Conservation (phyloP, 1,140 invertebrate species). For the Leptopilina clavipes region DNA sequence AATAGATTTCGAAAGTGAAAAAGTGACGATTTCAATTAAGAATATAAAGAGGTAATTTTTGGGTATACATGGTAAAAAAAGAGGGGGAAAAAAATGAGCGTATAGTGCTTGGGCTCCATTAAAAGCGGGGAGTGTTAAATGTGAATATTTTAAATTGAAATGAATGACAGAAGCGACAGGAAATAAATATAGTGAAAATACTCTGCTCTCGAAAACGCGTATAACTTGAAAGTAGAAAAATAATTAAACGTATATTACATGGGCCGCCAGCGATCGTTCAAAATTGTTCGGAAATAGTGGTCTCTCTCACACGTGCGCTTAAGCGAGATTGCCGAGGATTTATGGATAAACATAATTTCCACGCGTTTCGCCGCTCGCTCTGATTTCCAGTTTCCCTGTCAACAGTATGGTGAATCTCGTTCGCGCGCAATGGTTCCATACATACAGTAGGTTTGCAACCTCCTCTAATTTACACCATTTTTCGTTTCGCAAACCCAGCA, state of each 20-base stretch:
- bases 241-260: slow-evolving; percentile 32
- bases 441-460: neutral
- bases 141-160: slow-evolving; percentile 5
- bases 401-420: slow-evolving; percentile 20
- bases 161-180: slow-evolving; percentile 27
- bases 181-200: slow-evolving; percentile 33
- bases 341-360: slow-evolving; percentile 30
- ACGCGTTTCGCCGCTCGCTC: slow-evolving; percentile 28
- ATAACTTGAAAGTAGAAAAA: slow-evolving; percentile 6
- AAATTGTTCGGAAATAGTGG: slow-evolving; percentile 12
- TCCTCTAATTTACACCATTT: slow-evolving; percentile 29
- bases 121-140: slow-evolving; percentile 11
- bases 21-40: neutral
- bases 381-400: slow-evolving; percentile 27
- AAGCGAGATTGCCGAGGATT: slow-evolving; percentile 23
- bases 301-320: slow-evolving; percentile 25
- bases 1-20: neutral
- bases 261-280: slow-evolving; percentile 14
- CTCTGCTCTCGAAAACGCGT: neutral
- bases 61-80: neutral
- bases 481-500: neutral
- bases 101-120: neutral
- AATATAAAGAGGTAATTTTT: neutral
- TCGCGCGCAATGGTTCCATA: slow-evolving; percentile 9
- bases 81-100: neutral